Base-by-base conservation (phyloP, 2,113 vertebrate species). In the Sceloporus undulatus region DNA sequence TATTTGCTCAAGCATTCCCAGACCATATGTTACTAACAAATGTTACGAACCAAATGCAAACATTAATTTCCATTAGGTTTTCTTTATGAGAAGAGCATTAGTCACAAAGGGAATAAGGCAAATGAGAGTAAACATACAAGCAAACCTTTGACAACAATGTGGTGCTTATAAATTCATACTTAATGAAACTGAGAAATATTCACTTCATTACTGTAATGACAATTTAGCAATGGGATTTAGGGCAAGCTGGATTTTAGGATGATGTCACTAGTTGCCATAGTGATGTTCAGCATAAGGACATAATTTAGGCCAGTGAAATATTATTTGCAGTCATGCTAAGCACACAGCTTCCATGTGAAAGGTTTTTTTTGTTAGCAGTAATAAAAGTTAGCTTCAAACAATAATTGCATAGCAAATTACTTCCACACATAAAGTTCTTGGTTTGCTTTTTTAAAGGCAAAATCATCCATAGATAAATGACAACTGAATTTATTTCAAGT, bases 21-120 rank as follows among this genome's bases (percentile, higher is more conserved):
- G 96, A 97, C 97, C 97, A 97, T 97, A 97, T 97, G 97, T 93
- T 97, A 96, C 96, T 96, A 96, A 95, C 96, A 97, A 97, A 97
- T 97, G 95, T 96, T 97, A 94, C 96, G 95, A 97, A 96, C 96
- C 95, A 96, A 97, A 97, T 96, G 97, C 95, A 96, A 96, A 97
- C 95, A 96, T 95, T 95, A 94, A 96, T 97, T 97, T 97, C 97
- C 96, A 97, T 97, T 96, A 97, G 93, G 93, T 95, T 94, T 95
- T 88, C 94, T 95, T 94, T 92, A 94, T 82, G 90, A 83, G 95
- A 95, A 94, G 91, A 95, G 91, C 94, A 96, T 92, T 91, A 94
- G 94, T 89, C 95, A 96, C 94, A 96, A 95, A 97, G 94, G 94
- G 94, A 97, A 95, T 96, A 95, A 96, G 94, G 85, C 94, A 92